Evolutionary conservation across 2,113 vertebrate species (phyloP), one percentile per base, ranked within the genome.

Genomic region (Dolichallabes microphthalmus): DNA sequence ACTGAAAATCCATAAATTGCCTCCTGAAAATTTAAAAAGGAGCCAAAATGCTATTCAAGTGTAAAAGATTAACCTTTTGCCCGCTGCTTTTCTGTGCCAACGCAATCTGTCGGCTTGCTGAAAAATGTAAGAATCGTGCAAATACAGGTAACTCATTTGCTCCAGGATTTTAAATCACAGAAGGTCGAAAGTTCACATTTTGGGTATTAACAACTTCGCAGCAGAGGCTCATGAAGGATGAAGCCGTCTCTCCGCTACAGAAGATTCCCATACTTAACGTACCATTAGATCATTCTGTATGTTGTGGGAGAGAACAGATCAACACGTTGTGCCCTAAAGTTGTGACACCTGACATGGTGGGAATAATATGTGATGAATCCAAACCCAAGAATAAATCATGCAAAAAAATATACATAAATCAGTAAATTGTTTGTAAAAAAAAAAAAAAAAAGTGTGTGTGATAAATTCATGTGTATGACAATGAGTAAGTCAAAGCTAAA

Each of bases 1-100:
- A 55, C 8, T 60, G 78, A 84, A 89, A 82, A 89, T 88, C 85
- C 88, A 86, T 85, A 78, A 88, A 83, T 80, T 69, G 82, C 60
- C 57, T 87, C 85, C 66, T 55, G 45, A 30, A 64, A 55, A 71
- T 76, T 50, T 73, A 60, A 88, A 82, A 57, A 76, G 32, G 60
- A 80, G 14, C 80, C 32, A 61, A 85, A 89, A 89, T 52, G 74
- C 83, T 87, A 79, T 85, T 89, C 76, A 85, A 76, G 77, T 81
- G 82, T 53, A 50, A 66, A 87, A 83, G 86, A 87, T 85, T 74
- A 89, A 80, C 25, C 53, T 81, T 85, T 84, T 74, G 60, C 58
- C 82, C 73, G 55, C 64, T 6, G 55, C n/a, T 84, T 61, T 68
- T 15, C 35, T 1, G 55, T 27, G 60, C 64, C 52, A 20, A 15